Evolutionary conservation across 2,113 vertebrate genomes (phyloP).

Genomic region (Montifringilla adamsi): DNA sequence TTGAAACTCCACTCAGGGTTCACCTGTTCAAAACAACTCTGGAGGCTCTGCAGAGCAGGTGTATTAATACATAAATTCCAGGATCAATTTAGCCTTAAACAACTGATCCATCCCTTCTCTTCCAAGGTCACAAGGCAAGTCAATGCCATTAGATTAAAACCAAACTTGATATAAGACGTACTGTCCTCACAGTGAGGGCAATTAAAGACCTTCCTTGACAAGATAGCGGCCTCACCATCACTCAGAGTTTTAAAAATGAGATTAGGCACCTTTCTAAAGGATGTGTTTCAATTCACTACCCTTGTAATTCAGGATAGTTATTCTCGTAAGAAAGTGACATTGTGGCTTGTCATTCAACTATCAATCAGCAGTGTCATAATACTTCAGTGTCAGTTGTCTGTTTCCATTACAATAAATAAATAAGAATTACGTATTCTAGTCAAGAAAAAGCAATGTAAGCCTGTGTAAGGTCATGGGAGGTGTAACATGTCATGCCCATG

Average conservation of each 20-base stretch:
- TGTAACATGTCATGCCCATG: background rate
- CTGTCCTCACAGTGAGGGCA: background rate
- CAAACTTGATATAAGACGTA: background rate
- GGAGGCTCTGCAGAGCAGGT: background rate
- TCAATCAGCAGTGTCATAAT: slow-evolving; percentile 42
- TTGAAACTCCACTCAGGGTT: background rate
- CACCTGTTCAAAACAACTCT: background rate
- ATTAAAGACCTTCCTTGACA: slow-evolving; percentile 46
- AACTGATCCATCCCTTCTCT: slow-evolving; percentile 12
- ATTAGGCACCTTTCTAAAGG: slow-evolving; percentile 48
- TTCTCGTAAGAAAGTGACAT: slow-evolving; percentile 28
- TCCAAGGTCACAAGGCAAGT: slow-evolving; percentile 28
- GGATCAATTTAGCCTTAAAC: slow-evolving; percentile 39
- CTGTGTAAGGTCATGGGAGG: background rate
- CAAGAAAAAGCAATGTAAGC: background rate
- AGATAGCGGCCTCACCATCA: background rate
- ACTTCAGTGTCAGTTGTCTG: slow-evolving; percentile 14
- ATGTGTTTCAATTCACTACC: slow-evolving; percentile 36
- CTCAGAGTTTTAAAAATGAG: slow-evolving; percentile 28
- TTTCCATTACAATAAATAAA: slow-evolving; percentile 51
- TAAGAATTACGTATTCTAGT: slow-evolving; percentile 40
- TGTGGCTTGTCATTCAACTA: slow-evolving; percentile 32
- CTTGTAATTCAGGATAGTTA: slow-evolving; percentile 12
- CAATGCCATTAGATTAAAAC: slow-evolving; percentile 8
- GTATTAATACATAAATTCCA: slow-evolving; percentile 42